Evolutionary conservation across 1,140 invertebrate species (phyloP).

Genomic region (Triops longicaudatus): DNA sequence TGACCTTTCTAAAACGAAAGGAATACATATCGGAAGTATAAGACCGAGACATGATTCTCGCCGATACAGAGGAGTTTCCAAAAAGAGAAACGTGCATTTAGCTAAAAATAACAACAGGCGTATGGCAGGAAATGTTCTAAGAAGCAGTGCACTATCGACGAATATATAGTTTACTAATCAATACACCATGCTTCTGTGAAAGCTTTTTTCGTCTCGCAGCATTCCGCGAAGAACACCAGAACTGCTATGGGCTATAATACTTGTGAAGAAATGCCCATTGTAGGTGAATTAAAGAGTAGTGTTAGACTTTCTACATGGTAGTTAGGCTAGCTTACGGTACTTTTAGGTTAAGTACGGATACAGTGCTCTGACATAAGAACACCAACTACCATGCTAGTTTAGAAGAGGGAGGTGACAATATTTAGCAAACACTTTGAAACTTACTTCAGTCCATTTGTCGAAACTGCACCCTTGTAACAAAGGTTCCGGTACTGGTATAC

Average conservation of each 20-base stretch:
- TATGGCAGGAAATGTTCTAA: neutral
- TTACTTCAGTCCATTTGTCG: conserved; percentile 90
- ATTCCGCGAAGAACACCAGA: neutral
- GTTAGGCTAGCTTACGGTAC: no score
- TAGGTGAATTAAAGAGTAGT: no score
- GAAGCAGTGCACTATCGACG: neutral
- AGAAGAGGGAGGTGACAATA: no score
- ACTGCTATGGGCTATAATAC: no score
- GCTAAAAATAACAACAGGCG: neutral
- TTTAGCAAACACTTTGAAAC: conserved; percentile 20
- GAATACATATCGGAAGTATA: neutral
- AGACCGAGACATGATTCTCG: no score
- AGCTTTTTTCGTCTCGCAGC: neutral
- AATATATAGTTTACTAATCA: neutral
- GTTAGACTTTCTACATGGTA: no score
- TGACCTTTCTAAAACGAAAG: neutral
- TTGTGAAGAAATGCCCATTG: no score
- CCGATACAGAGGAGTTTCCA: no score
- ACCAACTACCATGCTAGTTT: conserved; percentile 6
- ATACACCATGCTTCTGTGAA: conserved; percentile 3
- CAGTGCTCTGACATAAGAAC: no score
- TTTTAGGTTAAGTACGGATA: no score
- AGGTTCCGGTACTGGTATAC: conserved; percentile 78
- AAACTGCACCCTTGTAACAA: conserved; percentile 75
- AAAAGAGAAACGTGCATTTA: neutral